phyloP scores from a whole-genome alignment of 2,888 invertebrate species.

The Pachymerium ferrugineum region DNA sequence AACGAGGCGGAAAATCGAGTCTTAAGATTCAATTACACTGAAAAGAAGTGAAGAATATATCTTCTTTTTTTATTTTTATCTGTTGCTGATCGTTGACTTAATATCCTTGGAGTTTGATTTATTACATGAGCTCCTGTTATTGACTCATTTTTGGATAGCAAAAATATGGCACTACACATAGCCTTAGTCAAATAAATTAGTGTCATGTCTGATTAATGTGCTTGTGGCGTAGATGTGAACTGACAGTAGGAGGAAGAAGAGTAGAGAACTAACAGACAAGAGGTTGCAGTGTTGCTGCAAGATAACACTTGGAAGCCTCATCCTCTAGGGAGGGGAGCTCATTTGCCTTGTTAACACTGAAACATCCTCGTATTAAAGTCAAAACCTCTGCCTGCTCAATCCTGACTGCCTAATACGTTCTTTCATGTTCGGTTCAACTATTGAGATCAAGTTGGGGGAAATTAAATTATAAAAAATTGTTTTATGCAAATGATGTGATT shows the following conservation, averaged over 20 bases:
- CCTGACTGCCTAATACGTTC: background rate
- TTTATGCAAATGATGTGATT: no score
- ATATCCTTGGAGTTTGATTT: background rate
- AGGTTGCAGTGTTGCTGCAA: slow-evolving; percentile 11
- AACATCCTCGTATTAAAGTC: background rate
- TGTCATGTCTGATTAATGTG: slow-evolving; percentile 16
- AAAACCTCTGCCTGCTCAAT: background rate
- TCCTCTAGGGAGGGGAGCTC: background rate
- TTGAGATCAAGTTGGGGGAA: background rate
- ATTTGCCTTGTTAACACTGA: slow-evolving; percentile 23
- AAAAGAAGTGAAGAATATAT: background rate
- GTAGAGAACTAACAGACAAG: slow-evolving; percentile 3
- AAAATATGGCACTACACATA: slow-evolving; percentile 14
- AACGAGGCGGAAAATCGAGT: slow-evolving; percentile 25
- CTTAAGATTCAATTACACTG: slow-evolving; percentile 6
- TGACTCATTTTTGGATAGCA: slow-evolving; percentile 19
- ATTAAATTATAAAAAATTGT: background rate
- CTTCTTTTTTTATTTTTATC: background rate
- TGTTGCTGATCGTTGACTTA: slow-evolving; percentile 23
- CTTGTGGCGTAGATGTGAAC: slow-evolving; percentile 1
- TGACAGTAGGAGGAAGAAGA: background rate
- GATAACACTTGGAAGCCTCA: slow-evolving; percentile 20
- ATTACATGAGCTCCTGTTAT: slow-evolving; percentile 19
- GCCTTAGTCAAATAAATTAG: slow-evolving; percentile 5
- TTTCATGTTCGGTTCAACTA: background rate